Base-by-base conservation (phyloP, 2,113 vertebrate genomes). In the Chamaetylas fuelleborni region DNA sequence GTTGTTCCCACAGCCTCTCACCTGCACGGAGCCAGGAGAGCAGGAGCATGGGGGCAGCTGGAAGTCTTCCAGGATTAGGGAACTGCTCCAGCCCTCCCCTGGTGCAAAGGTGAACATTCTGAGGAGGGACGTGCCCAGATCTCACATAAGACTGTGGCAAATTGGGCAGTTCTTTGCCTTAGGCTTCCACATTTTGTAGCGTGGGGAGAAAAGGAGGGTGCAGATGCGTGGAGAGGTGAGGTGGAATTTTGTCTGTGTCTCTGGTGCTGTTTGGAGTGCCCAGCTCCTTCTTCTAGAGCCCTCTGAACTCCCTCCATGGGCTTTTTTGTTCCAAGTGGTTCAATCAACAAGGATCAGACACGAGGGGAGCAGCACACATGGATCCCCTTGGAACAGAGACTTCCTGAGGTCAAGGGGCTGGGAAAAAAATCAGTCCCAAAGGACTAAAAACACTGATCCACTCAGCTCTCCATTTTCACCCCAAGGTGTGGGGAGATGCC, bases 321-420 rank as follows among this genome's bases (percentile, higher is more conserved):
- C 4, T 2, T 87, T 87, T 83, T 67, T 60, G 8, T 81, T 73
- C 42, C 17, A 57, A 48, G 67, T 0, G 1, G 6, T 61, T 72
- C 38, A 17, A 2, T 7, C 1, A 1, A 14, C 11, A 36, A 23
- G 61, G 33, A 79, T 24, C 33, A 9, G 8, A 13, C 7, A 11
- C 0, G 3, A 56, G 9, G 19, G 45, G n/a, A 56, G n/a, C 11
- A 29, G 33, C 11, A 42, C 51, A 11, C 14, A 25, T 0, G 2
- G 31, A 81, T 14, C 14, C n/a, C n/a, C 33, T 42, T 29, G 60
- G 66, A 82, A 57, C 19, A 60, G 54, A 65, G 29, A n/a, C 4
- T 57, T 58, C 58, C 61, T n/a, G 43, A 56, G 72, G 25, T 50
- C 70, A 36, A 16, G 5, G 10, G 6, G 8, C 18, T 90, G 34